Percentiles rank a stretch among this genome's conserved stretches.
These are phyloP conservation scores for Cygnus buccinator DNA, from an alignment of 2,113 vertebrate species.

Conservation along the genomic window DNA sequence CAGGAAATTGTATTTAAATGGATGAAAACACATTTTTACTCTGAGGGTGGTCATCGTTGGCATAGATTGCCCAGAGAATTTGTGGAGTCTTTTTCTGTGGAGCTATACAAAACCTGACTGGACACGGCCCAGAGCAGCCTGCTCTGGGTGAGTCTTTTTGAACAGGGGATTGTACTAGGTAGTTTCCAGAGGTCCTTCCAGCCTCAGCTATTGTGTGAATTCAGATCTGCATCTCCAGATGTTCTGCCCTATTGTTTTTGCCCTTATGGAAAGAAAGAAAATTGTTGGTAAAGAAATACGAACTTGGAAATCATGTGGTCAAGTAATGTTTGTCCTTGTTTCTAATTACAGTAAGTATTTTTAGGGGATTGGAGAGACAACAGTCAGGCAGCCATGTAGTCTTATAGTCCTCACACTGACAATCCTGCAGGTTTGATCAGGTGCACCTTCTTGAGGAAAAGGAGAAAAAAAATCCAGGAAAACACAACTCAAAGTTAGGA, in stretches of 20 bases:
- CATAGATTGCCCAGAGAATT: background rate
- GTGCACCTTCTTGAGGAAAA: background rate
- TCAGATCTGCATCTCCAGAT: background rate
- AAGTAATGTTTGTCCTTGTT: background rate
- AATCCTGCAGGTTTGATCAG: background rate
- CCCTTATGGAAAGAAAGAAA: background rate
- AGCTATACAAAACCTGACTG: background rate
- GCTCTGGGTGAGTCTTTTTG: background rate
- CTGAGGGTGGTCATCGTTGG: background rate
- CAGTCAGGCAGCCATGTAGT: background rate
- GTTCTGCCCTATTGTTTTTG: background rate
- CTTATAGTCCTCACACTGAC: background rate
- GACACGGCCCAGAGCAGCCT: fast-evolving
- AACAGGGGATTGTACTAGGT: background rate
- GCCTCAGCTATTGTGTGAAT: background rate
- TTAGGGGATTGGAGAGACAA: fast-evolving
- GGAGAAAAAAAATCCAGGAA: fast-evolving
- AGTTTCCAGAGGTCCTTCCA: background rate
- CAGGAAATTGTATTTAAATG: background rate
- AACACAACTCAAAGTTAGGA: background rate
- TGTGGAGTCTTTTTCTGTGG: background rate
- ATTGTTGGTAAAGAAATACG: background rate
- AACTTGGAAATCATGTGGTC: fast-evolving
- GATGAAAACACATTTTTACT: background rate
- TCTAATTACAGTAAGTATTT: background rate